phyloP scores from a whole-genome alignment of 2,888 invertebrate species.

The Chrysolina americana region DNA sequence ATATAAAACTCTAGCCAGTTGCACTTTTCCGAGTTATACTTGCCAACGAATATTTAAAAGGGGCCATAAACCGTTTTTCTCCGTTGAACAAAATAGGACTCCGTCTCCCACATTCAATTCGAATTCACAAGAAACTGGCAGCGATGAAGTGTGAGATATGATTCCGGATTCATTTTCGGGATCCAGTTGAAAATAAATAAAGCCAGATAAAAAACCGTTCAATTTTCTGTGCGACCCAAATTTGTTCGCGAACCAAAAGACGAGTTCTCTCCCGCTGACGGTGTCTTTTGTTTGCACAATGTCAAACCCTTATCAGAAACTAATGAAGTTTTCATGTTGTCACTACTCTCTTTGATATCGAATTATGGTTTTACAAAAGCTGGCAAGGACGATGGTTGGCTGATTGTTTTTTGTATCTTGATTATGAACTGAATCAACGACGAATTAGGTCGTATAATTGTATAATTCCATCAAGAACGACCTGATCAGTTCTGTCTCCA shows the following conservation, averaged over 20 bases:
- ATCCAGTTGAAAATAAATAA: constrained; percentile 31
- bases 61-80: too few relatives aligned
- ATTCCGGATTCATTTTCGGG: constrained; percentile 7
- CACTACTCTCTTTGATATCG: constrained; percentile 30
- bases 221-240: constrained; percentile 34
- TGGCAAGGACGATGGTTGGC: constrained; percentile 7
- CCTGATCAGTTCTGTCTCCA: too few relatives aligned
- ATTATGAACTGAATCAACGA: background rate
- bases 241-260: constrained; percentile 36
- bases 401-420: background rate
- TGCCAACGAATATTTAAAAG: too few relatives aligned
- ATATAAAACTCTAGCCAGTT: too few relatives aligned
- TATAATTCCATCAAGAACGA: too few relatives aligned
- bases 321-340: constrained; percentile 40
- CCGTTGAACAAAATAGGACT: background rate
- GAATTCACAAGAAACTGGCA: constrained; percentile 20
- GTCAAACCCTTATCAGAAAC: constrained; percentile 47
- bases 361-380: constrained; percentile 29
- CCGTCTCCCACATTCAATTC: background rate
- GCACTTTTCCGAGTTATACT: too few relatives aligned
- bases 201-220: constrained; percentile 33
- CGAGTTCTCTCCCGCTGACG: constrained; percentile 20
- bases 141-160: constrained; percentile 31
- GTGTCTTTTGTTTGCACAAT: constrained; percentile 38
- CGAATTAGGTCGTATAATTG: background rate